Conservation (phyloP, 2,888 invertebrate genomes). For the Eurois occulta region DNA sequence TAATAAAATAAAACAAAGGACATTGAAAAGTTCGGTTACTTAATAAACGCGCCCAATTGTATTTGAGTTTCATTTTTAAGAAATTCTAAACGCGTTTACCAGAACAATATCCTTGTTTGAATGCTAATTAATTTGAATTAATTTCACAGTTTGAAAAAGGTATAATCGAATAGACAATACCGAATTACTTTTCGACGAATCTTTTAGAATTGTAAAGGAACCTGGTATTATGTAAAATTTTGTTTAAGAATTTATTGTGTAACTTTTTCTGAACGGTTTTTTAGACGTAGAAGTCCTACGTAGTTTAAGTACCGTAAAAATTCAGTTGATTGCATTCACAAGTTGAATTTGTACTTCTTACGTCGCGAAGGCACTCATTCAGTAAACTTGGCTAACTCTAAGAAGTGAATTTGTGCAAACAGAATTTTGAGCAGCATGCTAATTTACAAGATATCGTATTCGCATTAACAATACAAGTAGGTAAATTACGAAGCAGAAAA, state of each 20-base stretch:
- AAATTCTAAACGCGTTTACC: conserved; percentile 78
- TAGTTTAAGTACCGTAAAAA: conserved; percentile 61
- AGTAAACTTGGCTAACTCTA: conserved; percentile 64
- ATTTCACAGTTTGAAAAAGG: conserved; percentile 79
- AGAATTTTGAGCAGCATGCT: conserved; percentile 73
- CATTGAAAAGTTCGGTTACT: conserved; percentile 73
- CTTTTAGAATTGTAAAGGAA: conserved; percentile 67
- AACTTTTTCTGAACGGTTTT: conserved; percentile 47
- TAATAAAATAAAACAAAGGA: conserved; percentile 71
- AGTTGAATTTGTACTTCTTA: conserved; percentile 73
- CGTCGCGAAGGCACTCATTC: conserved; percentile 65
- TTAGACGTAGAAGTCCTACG: conserved; percentile 36
- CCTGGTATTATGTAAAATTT: conserved; percentile 59
- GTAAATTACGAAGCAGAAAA: conserved; percentile 61
- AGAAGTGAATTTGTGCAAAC: conserved; percentile 71
- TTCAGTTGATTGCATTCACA: conserved; percentile 73
- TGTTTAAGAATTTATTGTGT: conserved; percentile 46
- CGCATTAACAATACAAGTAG: conserved; percentile 64
- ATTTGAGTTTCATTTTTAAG: conserved; percentile 79
- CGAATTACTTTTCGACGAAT: conserved; percentile 70
- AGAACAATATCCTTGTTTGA: conserved; percentile 86
- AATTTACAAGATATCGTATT: conserved; percentile 69
- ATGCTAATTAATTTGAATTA: conserved; percentile 87
- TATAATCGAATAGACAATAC: conserved; percentile 78
- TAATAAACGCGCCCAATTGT: conserved; percentile 76